Evolutionary conservation across 2,113 vertebrate species (phyloP), one percentile per base, ranked within the genome.

Genomic region (Gobiocypris rarus): DNA sequence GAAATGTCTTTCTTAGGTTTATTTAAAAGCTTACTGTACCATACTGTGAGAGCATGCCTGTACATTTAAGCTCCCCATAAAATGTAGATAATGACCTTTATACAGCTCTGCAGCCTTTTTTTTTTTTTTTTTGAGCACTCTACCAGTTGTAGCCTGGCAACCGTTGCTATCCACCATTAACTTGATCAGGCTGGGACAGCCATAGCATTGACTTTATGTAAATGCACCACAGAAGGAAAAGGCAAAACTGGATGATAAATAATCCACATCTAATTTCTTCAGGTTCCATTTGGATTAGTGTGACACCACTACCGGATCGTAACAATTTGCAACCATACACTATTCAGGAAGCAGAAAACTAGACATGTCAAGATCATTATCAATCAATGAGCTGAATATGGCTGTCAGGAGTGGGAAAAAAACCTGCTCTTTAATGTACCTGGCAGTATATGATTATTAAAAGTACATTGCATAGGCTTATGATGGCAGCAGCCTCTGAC

Each of bases 141-240:
- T 58, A 24, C 31, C 52, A 77, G 31, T 59, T 77, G 76, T 54
- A 77, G 75, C 75, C 13, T 79, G 38, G 76, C 58, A 79, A 79
- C 41, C 13, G 2, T 48, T 79, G 58, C 31, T 79, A 79, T 26
- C 76, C 76, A 38, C 58, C 76, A 79, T 63, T 79, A 79, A 63
- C 38, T 45, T 79, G 76, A 58, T 56, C 58, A 63, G 38, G 1
- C 56, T 79, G 54, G 58, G 41, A 61, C 34, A 79, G 58, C n/a
- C 38, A 26, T 79, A 79, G 38, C 76, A 79, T 63, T 79, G 58
- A 79, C 38, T 79, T 79, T 45, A 79, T 79, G 58, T 54, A 63
- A 79, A 79, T 63, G 58, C 38, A 61, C 56, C 24, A 48, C 76
- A 43, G 38, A 48, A 63, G 58, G 19, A 79, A 79, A 59, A 28